phyloP scores from a whole-genome alignment of 2,888 invertebrate genomes.

The Synergus laeviventris region DNA sequence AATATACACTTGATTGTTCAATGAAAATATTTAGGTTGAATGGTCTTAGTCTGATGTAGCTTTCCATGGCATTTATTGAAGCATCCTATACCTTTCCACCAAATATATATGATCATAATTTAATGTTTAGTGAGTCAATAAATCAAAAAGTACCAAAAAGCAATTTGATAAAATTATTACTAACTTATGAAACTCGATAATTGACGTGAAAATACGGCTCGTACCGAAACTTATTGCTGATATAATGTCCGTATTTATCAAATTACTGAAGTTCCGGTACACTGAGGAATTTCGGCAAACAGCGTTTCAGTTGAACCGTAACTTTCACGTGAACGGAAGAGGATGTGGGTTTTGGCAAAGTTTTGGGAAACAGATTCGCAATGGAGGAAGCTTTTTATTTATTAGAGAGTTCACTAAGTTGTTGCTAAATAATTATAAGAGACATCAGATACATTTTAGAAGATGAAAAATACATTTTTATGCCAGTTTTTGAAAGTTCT shows the following conservation, averaged over 20 bases:
- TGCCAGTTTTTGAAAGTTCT: background rate
- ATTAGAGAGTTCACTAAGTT: background rate
- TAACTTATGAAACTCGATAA: slow-evolving; percentile 10
- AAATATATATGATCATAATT: slow-evolving; percentile 6
- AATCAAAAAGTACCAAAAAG: background rate
- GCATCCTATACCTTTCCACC: background rate
- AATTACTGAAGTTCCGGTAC: slow-evolving; percentile 22
- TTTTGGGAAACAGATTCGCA: background rate
- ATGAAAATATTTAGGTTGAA: background rate
- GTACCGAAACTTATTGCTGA: slow-evolving; percentile 29
- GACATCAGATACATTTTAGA: no score
- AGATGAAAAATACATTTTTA: background rate
- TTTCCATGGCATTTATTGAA: background rate
- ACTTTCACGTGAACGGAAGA: background rate
- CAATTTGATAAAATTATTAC: background rate
- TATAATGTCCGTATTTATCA: slow-evolving; percentile 31
- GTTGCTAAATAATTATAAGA: background rate
- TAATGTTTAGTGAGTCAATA: background rate
- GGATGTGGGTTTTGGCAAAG: background rate
- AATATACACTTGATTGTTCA: background rate
- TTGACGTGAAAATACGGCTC: slow-evolving; percentile 10
- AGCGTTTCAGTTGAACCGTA: background rate
- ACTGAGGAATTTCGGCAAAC: slow-evolving; percentile 27
- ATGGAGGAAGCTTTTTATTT: background rate
- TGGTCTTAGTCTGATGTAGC: no score